A percentile compares a stretch with the other conserved stretches of the same genome.
phyloP scores from a whole-genome alignment of 2,888 invertebrate genomes.

The Ormyrus pomaceus region DNA sequence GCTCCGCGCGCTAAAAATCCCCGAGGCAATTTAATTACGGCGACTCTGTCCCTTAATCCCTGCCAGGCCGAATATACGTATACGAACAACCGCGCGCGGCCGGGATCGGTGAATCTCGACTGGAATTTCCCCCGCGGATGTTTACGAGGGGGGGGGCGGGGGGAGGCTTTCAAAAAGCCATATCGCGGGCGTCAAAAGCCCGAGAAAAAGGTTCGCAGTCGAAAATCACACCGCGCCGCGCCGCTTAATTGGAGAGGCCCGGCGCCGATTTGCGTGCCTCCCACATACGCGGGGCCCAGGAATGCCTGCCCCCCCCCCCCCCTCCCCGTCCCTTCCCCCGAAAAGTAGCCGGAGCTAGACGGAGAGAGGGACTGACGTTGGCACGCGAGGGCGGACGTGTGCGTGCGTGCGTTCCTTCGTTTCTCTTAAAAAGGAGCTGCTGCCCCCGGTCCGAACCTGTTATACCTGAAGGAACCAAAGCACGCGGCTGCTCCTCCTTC shows the following conservation, averaged over 20 bases:
- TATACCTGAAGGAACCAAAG: conserved; percentile 50
- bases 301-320: background rate
- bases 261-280: conserved; percentile 41
- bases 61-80: too few species aligned
- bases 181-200: too few species aligned
- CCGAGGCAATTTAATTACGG: too few species aligned
- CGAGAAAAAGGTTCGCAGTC: background rate
- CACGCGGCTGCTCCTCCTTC: conserved; percentile 38
- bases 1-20: background rate
- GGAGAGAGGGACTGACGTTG: conserved; percentile 17
- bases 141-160: too few species aligned
- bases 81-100: too few species aligned
- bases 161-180: too few species aligned
- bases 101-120: too few species aligned
- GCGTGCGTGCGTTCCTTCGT: background rate
- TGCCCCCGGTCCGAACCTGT: conserved; percentile 50
- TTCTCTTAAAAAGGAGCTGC: conserved; percentile 43
- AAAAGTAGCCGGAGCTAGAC: background rate
- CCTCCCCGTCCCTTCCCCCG: background rate
- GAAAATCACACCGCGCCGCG: conserved; percentile 21
- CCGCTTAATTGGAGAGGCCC: conserved; percentile 36
- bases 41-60: too few species aligned
- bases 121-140: too few species aligned
- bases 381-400: conserved; percentile 53
- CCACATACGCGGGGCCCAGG: conserved; percentile 13